Conservation (phyloP, 2,113 vertebrate genomes). For the Bujurquina vittata region DNA sequence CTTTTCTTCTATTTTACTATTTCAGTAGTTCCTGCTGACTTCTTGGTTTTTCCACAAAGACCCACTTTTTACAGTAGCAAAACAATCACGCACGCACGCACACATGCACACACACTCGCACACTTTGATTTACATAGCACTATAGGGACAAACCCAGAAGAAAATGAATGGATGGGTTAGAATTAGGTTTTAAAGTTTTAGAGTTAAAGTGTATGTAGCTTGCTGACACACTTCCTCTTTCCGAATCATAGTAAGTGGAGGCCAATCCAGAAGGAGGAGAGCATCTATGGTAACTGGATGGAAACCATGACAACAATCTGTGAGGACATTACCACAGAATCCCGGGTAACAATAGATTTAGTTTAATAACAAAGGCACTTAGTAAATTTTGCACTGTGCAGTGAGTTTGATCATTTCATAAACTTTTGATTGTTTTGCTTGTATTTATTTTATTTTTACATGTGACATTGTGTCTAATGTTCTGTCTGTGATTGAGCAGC, state of each 20-base stretch:
- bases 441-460: neutral
- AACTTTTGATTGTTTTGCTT: neutral
- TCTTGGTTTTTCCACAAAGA: no score
- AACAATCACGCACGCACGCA: neutral
- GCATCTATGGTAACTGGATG: constrained; percentile 82
- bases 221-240: neutral
- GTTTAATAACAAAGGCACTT: neutral
- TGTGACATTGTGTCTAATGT: neutral
- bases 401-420: neutral
- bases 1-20: neutral
- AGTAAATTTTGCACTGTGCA: neutral
- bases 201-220: neutral
- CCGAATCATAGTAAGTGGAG: constrained; percentile 62
- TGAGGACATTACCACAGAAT: constrained; percentile 66
- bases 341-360: constrained; percentile 46
- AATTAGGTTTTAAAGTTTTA: neutral
- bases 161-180: neutral
- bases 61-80: neutral
- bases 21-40: neutral
- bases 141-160: neutral
- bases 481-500: neutral
- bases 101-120: neutral
- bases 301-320: constrained; percentile 78
- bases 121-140: neutral
- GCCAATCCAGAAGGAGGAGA: constrained; percentile 70